phyloP scores from a whole-genome alignment of 2,113 vertebrate species.

The Ophthalmolycus amberensis region DNA sequence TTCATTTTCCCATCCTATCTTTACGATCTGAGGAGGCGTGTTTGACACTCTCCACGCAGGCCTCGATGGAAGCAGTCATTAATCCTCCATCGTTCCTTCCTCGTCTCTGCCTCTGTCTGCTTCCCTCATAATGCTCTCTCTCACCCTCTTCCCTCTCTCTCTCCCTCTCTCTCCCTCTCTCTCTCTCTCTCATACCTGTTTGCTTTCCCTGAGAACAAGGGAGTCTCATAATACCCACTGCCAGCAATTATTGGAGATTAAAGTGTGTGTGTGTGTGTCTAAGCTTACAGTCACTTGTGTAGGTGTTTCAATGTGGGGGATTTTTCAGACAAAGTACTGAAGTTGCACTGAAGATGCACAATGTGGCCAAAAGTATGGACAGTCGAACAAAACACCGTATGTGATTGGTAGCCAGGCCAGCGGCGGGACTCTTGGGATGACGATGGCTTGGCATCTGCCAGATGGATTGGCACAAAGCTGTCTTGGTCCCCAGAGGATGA shows the following conservation, averaged over 20 bases:
- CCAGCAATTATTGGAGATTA: constrained; percentile 56
- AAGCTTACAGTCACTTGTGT: constrained; percentile 14
- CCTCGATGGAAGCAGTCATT: constrained; percentile 29
- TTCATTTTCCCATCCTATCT: constrained; percentile 38
- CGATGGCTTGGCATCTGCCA: background rate
- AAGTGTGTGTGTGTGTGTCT: constrained; percentile 1
- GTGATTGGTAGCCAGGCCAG: background rate
- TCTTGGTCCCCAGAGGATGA: background rate
- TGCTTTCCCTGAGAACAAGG: constrained; percentile 50
- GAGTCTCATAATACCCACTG: constrained; percentile 36
- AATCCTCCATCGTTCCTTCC: background rate
- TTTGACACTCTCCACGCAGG: constrained; percentile 52
- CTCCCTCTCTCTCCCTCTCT: background rate
- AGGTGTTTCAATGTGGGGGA: constrained; percentile 34
- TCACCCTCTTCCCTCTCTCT: background rate
- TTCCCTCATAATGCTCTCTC: constrained; percentile 8
- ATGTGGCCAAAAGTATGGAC: background rate
- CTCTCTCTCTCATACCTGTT: constrained; percentile 36
- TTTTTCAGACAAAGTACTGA: background rate
- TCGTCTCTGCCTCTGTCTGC: constrained; percentile 12
- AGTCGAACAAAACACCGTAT: background rate
- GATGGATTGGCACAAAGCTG: background rate
- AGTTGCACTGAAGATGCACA: constrained; percentile 11
- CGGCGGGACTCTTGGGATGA: background rate
- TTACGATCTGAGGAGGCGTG: constrained; percentile 50